Conservation (phyloP, 2,888 invertebrate genomes). For the Ophonus ardosiacus region DNA sequence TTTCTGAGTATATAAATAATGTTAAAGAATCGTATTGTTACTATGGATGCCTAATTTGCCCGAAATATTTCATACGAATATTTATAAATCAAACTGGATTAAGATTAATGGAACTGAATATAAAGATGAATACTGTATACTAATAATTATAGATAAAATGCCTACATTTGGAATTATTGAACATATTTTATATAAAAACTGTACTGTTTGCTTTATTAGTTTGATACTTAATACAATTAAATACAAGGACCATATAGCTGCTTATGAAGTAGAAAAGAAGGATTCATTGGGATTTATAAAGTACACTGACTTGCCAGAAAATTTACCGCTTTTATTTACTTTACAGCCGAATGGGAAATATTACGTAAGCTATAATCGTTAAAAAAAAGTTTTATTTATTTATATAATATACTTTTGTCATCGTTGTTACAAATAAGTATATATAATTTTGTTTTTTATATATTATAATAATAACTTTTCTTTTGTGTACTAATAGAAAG, state of each 20-base stretch:
- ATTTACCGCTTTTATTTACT: not conserved
- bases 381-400: no score
- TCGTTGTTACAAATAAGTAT: no score
- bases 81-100: not conserved
- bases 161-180: not conserved
- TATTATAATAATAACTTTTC: no score
- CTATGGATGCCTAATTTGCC: not conserved
- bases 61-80: not conserved
- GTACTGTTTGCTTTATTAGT: not conserved
- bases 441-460: no score
- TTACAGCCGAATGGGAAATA: not conserved
- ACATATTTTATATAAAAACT: not conserved
- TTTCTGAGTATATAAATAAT: not conserved
- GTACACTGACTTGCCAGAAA: not conserved
- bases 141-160: not conserved
- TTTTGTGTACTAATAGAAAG: no score
- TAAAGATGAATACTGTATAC: slow-evolving; percentile 2
- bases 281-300: not conserved
- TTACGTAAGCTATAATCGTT: not conserved
- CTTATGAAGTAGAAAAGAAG: not conserved
- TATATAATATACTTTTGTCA: no score
- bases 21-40: not conserved
- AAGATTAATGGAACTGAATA: slow-evolving; percentile 24
- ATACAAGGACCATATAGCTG: not conserved
- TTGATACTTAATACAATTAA: not conserved